These are phyloP conservation scores for Crypturellus tataupa DNA, from an alignment of 2,797 vertebrate species.

Conservation along the genomic window DNA sequence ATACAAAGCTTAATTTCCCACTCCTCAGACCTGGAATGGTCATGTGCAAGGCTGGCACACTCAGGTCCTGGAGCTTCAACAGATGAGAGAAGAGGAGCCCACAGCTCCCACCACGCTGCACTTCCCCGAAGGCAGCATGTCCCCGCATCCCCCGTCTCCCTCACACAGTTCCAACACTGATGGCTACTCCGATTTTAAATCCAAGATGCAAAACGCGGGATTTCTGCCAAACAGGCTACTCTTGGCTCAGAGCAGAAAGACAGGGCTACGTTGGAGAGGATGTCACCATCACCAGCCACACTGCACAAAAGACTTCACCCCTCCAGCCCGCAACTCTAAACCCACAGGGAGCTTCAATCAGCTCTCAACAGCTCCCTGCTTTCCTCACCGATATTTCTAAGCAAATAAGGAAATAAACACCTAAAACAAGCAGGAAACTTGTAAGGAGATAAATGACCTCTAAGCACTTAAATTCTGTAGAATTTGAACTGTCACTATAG, in stretches of 20 bases:
- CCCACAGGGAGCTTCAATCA: background rate
- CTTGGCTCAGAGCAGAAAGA: background rate
- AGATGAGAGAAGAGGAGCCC: rapidly evolving
- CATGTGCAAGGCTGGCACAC: background rate
- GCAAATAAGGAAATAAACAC: background rate
- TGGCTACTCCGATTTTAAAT: background rate
- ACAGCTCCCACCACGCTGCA: rapidly evolving
- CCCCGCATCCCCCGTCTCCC: background rate
- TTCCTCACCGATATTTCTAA: background rate
- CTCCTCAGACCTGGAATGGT: background rate
- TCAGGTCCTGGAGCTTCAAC: background rate
- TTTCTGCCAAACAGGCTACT: background rate
- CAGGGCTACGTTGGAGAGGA: background rate
- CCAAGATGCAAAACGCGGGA: background rate
- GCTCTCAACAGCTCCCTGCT: background rate
- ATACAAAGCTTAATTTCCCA: background rate
- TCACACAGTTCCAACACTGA: background rate
- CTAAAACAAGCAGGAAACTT: background rate
- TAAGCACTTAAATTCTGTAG: slow-evolving; percentile 27
- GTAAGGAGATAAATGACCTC: slow-evolving; percentile 16
- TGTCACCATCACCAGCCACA: background rate
- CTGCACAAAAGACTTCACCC: background rate
- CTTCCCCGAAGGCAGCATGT: background rate
- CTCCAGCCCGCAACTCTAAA: background rate
- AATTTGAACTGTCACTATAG: slow-evolving; percentile 18